These are phyloP conservation scores for Luperina nickerlii DNA, from an alignment of 2,888 invertebrate genomes.

Conservation along the genomic window DNA sequence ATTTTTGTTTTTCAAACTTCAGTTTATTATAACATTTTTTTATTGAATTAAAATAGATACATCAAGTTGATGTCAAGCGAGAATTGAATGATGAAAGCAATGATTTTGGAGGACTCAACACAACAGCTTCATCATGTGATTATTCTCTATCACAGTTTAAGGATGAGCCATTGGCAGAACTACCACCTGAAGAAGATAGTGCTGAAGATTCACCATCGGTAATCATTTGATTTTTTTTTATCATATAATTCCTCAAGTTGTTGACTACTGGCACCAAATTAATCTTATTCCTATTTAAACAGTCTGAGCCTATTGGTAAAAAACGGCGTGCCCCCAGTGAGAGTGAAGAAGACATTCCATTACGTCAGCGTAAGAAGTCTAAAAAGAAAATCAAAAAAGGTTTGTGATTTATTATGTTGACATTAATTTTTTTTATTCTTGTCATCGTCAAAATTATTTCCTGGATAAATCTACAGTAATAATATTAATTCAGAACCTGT, in stretches of 20 bases:
- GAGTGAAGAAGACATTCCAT: constrained; percentile 94
- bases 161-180: constrained; percentile 89
- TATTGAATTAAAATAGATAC: constrained; percentile 71
- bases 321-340: constrained; percentile 87
- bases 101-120: constrained; percentile 83
- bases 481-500: constrained; percentile 80
- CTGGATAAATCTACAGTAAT: background rate
- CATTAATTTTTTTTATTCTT: background rate
- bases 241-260: constrained; percentile 6
- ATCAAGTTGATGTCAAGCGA: constrained; percentile 83
- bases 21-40: too few relatives aligned
- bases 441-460: background rate
- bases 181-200: constrained; percentile 89
- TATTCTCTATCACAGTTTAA: constrained; percentile 93
- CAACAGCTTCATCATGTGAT: constrained; percentile 93
- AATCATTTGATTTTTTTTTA: constrained; percentile 70
- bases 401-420: constrained; percentile 38
- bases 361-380: constrained; percentile 92
- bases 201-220: constrained; percentile 95
- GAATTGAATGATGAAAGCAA: constrained; percentile 87
- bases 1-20: background rate
- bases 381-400: constrained; percentile 92
- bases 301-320: constrained; percentile 77
- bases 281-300: constrained; percentile 34
- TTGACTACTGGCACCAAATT: constrained; percentile 3